Conservation (phyloP, 1,140 invertebrate genomes). For the Phortica variegata region DNA sequence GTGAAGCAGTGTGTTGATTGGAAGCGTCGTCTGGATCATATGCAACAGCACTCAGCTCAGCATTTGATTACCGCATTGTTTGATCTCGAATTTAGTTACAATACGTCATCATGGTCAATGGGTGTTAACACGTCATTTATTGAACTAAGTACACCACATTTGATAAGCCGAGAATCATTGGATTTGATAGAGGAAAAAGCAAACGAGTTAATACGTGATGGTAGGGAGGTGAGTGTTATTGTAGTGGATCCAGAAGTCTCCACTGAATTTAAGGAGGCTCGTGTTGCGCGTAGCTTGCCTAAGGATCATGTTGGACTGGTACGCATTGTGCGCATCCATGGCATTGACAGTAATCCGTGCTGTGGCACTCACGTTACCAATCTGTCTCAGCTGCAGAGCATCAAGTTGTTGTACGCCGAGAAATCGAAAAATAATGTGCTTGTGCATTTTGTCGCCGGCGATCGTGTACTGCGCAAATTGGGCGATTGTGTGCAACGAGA, state of each 20-base stretch:
- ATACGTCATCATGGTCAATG: constrained; percentile 78
- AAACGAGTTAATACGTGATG: constrained; percentile 69
- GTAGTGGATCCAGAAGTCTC: constrained; percentile 65
- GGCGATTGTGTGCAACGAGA: constrained; percentile 66
- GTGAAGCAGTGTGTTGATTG: constrained; percentile 72
- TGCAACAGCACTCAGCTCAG: constrained; percentile 88
- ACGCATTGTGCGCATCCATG: constrained; percentile 71
- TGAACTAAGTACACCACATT: constrained; percentile 62
- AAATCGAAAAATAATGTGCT: constrained; percentile 68
- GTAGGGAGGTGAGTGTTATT: constrained; percentile 64
- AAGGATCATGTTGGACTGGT: constrained; percentile 73
- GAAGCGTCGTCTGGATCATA: constrained; percentile 79
- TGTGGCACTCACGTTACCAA: constrained; percentile 84
- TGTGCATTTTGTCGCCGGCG: constrained; percentile 71
- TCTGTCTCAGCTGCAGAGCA: constrained; percentile 73
- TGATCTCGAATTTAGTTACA: constrained; percentile 66
- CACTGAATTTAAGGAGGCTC: constrained; percentile 36
- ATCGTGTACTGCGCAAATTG: constrained; percentile 65
- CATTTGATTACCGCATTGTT: constrained; percentile 80
- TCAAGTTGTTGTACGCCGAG: constrained; percentile 72
- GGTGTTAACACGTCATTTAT: constrained; percentile 69
- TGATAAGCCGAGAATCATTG: constrained; percentile 59
- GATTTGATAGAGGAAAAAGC: constrained; percentile 63
- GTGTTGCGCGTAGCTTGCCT: constrained; percentile 66
- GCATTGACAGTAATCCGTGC: constrained; percentile 78